Base-by-base conservation (phyloP, 2,888 invertebrate genomes). In the Synergus itoensis region DNA sequence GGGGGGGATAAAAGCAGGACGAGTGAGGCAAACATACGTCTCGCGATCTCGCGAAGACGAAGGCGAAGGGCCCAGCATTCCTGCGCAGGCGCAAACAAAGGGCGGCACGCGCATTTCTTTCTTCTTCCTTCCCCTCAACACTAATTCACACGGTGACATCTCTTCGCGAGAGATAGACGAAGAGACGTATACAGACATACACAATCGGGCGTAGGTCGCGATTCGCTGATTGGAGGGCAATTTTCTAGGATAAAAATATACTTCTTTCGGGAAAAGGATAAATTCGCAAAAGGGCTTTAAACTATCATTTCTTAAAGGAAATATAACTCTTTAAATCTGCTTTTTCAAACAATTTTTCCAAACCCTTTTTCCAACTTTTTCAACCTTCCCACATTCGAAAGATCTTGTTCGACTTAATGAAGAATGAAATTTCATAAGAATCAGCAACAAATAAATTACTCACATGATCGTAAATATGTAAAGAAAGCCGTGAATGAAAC, bases 91-190 rank as follows among this genome's bases (percentile, higher is more conserved):
- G 86, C 88, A 86, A 86, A 86, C 86, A 87, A 88, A 88, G 84
- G 85, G 83, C 85, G 82, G 84, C 84, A 78, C 86, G 84, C 84
- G 84, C 81, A 81, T 86, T 82, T 84, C 84, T 82, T 80, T 77
- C 75, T 76, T 64, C 45, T 28, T 73, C 57, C 45, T 53, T 65
- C 9, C 69, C 79, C 79, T 64, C 83, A 84, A 87, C 86, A 84
- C 86, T 88, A 88, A 90, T 90, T 89, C 88, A 85, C 88, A 85
- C 87, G 85, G 83, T 86, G 89, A 89, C 88, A 86, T 86, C 83
- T 84, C 84, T 80, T 76, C 83, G 84, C 85, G 77, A 78, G 79
- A 81, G 82, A 85, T 85, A 84, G 85, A 85, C 85, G 82, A 83
- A 81, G 83, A 78, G 75, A 80, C 78, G 65, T 63, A 45, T 53